Base-by-base conservation (phyloP, 2,113 vertebrate species). In the Siniperca chuatsi region DNA sequence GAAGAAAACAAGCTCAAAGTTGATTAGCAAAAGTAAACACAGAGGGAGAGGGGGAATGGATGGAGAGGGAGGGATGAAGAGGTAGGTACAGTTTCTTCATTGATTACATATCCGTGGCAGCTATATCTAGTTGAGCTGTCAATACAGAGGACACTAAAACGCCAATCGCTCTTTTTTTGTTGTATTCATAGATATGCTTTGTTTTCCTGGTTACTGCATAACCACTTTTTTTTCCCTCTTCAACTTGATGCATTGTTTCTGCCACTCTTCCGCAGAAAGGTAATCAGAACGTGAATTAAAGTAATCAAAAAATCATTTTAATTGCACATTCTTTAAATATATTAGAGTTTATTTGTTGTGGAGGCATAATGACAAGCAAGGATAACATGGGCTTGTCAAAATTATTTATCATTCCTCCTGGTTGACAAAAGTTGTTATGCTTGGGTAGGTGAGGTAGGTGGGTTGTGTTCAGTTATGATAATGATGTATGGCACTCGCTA, bases 1-100 rank as follows among this genome's bases (percentile, higher is more conserved):
- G 64, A 77, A 37, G 67, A 73, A 87, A 89, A 88, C 64, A 87
- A 85, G 84, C 67, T 74, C 58, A 68, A 62, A 78, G 78, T 73
- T 81, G 70, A 87, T 86, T 76, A 72, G 75, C 55, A 67, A 78
- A 68, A 85, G 52, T 65, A 86, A 78, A 91, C 50, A 77, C 46
- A 62, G 66, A 60, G 13, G 42, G 21, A 55, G 52, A 10, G 23
- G 13, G 33, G 60, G 65, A 18, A 23, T 25, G 35, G 25, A 18
- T 11, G 48, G 46, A 21, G 4, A 8, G 48, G 33, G 33, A 35
- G 50, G 21, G 16, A 25, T 35, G 44, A 46, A 40, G 50, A 46
- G 25, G 13, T 50, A 42, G 44, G 65, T 29, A 37, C 37, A 74
- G 33, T 79, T 64, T 84, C 18, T 62, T 40, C 6, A 79, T 62